phyloP scores from a whole-genome alignment of 2,113 vertebrate genomes.

The Aegithalos caudatus region DNA sequence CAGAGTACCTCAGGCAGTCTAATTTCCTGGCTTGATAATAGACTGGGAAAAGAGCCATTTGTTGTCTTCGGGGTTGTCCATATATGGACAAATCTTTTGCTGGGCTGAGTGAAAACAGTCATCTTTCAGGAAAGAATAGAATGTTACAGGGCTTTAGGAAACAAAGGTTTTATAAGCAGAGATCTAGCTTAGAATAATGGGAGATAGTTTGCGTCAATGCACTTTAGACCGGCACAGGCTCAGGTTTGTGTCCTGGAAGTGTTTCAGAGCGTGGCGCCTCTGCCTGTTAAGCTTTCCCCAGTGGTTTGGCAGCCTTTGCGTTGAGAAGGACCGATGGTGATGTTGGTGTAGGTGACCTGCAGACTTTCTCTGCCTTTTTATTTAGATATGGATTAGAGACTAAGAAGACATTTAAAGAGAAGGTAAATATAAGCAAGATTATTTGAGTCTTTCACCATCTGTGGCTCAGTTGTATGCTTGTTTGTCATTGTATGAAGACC shows the following conservation, averaged over 20 bases:
- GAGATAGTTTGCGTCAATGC: background rate
- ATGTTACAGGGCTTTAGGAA: conserved; percentile 5
- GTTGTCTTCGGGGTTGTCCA: conserved; percentile 46
- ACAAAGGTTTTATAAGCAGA: background rate
- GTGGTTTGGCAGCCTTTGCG: background rate
- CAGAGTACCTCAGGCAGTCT: conserved; percentile 43
- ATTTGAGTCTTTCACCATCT: background rate
- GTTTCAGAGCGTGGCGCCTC: background rate
- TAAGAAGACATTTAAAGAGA: background rate
- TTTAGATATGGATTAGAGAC: background rate
- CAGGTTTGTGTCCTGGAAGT: background rate
- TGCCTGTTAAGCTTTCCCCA: background rate
- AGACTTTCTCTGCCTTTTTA: background rate
- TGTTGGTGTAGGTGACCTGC: background rate
- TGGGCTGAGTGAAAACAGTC: background rate
- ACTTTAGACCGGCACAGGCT: background rate
- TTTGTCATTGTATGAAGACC: background rate
- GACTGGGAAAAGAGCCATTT: conserved; percentile 62
- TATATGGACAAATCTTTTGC: conserved; percentile 60
- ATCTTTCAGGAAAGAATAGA: conserved; percentile 49
- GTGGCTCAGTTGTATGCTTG: background rate
- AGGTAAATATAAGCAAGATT: background rate
- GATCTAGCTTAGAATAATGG: background rate
- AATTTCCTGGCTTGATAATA: conserved; percentile 67
- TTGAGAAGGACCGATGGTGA: background rate